Percentiles rank a stretch among this genome's conserved stretches.
Conservation (phyloP, 2,113 vertebrate genomes). For the Amazona guildingii region DNA sequence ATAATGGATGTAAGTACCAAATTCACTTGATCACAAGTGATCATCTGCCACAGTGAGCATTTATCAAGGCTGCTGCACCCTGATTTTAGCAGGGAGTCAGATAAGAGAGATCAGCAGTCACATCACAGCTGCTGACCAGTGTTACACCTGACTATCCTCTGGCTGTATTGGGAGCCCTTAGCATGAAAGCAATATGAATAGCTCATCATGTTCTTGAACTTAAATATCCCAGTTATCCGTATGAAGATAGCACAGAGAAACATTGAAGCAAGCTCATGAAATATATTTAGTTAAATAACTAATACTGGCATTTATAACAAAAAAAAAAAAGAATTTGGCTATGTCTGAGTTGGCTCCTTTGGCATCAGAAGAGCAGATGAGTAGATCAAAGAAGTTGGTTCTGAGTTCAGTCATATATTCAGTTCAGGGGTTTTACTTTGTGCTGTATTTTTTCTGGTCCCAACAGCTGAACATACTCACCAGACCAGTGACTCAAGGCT, state of each 20-base stretch:
- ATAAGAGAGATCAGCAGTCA: neutral
- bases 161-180: neutral
- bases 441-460: neutral
- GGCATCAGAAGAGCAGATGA: neutral
- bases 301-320: neutral
- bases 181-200: fast-evolving
- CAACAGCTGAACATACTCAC: neutral
- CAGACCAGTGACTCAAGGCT: neutral
- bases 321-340: neutral
- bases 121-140: neutral
- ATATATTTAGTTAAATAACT: neutral
- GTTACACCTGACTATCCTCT: neutral
- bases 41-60: neutral
- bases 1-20: neutral
- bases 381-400: neutral
- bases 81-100: neutral
- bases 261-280: neutral
- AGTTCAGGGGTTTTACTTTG: neutral
- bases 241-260: neutral
- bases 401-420: neutral
- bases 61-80: neutral
- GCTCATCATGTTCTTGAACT: neutral
- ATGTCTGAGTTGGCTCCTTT: neutral
- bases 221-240: neutral
- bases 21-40: neutral